Percentiles rank a stretch among this genome's conserved stretches.
Conservation (phyloP, 2,797 vertebrate species). For the Borostomias antarcticus region DNA sequence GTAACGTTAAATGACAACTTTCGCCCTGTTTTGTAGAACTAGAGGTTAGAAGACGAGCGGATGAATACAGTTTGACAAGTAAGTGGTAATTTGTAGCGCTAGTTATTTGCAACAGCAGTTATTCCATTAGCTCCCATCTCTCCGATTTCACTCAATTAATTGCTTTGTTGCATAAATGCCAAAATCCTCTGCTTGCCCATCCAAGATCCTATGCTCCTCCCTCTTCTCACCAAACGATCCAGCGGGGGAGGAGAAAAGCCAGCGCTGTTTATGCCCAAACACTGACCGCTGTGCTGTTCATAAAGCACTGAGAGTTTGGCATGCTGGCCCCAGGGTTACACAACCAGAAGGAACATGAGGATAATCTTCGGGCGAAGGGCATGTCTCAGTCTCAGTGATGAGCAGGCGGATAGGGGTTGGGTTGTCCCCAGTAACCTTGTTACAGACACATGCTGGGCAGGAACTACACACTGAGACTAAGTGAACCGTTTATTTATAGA, state of each 20-base stretch:
- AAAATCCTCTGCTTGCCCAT: slow-evolving; percentile 13
- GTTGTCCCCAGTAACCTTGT: slow-evolving; percentile 6
- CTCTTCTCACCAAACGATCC: not conserved
- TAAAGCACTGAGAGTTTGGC: not conserved
- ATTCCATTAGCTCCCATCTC: not conserved
- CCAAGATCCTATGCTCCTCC: not conserved
- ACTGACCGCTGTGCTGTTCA: not conserved
- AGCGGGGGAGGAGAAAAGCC: not conserved
- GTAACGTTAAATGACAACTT: slow-evolving; percentile 70
- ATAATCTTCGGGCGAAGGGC: not conserved
- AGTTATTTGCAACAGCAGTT: not conserved
- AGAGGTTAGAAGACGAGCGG: slow-evolving; percentile 92
- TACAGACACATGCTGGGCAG: not conserved
- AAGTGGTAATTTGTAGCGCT: slow-evolving; percentile 75
- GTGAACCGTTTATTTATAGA: not conserved
- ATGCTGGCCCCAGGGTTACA: not conserved
- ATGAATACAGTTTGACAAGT: slow-evolving; percentile 95
- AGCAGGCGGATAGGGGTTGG: not conserved
- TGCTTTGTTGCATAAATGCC: slow-evolving; percentile 40
- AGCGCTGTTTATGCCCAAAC: not conserved
- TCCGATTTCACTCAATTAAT: not conserved
- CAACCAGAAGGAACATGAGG: not conserved
- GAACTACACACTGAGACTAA: not conserved
- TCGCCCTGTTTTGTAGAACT: slow-evolving; percentile 86
- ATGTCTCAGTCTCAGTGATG: not conserved